These are phyloP conservation scores for Tuberolachnus salignus DNA, from an alignment of 2,888 invertebrate species.

Conservation along the genomic window DNA sequence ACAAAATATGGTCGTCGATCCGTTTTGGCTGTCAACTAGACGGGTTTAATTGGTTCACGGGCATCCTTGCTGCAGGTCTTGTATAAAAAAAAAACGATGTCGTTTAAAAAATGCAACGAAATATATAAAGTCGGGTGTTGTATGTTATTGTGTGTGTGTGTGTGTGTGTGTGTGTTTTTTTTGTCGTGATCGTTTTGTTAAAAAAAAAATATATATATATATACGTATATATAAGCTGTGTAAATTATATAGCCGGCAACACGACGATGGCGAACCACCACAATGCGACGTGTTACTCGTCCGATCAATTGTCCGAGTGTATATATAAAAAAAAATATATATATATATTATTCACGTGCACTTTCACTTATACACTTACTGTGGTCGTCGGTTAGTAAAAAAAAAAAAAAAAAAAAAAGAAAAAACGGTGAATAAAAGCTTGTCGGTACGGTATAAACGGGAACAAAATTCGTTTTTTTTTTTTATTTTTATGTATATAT, in stretches of 20 bases:
- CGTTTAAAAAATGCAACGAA: conserved; percentile 27
- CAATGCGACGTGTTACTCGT: background rate
- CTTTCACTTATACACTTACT: background rate
- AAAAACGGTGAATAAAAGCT: conserved; percentile 45
- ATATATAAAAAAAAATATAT: background rate
- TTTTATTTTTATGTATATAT: too few species aligned
- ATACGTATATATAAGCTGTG: background rate
- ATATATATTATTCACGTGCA: conserved; percentile 2
- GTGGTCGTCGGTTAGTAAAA: conserved; percentile 22
- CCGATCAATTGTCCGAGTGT: conserved; percentile 9
- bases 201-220: background rate
- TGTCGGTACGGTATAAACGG: background rate
- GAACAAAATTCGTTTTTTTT: conserved; percentile 4
- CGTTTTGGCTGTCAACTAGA: conserved; percentile 45
- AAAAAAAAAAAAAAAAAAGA: too few species aligned
- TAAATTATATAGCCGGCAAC: too few species aligned
- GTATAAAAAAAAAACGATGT: conserved; percentile 27
- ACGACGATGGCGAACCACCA: background rate
- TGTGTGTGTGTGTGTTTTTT: background rate
- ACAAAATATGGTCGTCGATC: conserved; percentile 53
- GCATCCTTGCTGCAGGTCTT: background rate
- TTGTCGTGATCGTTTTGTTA: conserved; percentile 9
- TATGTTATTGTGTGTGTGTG: background rate
- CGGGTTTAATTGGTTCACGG: conserved; percentile 46
- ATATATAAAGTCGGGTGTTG: background rate